phyloP scores from a whole-genome alignment of 2,113 vertebrate species.

The Lagopus leucura region DNA sequence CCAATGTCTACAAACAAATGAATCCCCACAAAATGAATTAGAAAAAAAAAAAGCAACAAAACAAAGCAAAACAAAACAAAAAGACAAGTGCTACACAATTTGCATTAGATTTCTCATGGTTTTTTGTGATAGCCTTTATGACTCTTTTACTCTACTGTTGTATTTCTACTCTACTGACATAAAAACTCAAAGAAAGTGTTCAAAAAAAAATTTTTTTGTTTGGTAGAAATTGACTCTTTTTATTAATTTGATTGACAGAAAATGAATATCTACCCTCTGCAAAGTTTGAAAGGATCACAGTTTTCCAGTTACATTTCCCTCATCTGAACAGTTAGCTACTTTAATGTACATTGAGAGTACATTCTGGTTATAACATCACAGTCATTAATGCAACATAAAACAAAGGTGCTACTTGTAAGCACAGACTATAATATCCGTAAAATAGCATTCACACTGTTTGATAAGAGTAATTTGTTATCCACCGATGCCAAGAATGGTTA shows the following conservation, averaged over 20 bases:
- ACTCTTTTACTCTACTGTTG: not conserved
- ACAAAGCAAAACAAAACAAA: too few species aligned
- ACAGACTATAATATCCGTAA: not conserved
- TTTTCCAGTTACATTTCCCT: not conserved
- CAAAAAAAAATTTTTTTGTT: not conserved
- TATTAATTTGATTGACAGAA: not conserved
- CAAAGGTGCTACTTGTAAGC: not conserved
- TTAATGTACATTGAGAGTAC: not conserved
- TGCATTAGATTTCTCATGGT: not conserved
- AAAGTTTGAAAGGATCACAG: not conserved
- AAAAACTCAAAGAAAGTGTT: constrained; percentile 38
- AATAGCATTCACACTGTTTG: not conserved
- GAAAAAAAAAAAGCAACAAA: too few species aligned
- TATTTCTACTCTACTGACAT: constrained; percentile 4
- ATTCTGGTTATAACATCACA: not conserved
- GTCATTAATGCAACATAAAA: not conserved
- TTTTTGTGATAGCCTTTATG: not conserved
- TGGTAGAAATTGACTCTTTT: not conserved
- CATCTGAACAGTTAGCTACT: not conserved
- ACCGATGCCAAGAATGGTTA: not conserved
- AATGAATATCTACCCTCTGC: not conserved
- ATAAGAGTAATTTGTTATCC: not conserved
- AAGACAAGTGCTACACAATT: too few species aligned
- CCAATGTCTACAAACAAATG: not conserved
- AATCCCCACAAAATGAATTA: not conserved